phyloP scores from a whole-genome alignment of 1,140 invertebrate genomes.

The Pachypeltis micranthus region DNA sequence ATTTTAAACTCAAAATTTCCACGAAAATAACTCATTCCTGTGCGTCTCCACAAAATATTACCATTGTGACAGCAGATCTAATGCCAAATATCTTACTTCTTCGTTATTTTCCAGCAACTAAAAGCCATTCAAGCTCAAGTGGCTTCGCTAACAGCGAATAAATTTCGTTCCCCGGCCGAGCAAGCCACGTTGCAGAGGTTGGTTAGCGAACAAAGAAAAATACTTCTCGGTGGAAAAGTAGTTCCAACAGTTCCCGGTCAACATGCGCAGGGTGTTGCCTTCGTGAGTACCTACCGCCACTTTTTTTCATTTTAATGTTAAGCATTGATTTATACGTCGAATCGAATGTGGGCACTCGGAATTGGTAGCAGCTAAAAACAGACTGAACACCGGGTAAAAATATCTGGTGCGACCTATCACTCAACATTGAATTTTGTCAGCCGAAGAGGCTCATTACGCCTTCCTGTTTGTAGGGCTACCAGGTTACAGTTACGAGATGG shows the following conservation, averaged over 20 bases:
- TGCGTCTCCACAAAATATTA: neutral
- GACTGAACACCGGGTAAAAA: no score
- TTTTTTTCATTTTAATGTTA: no score
- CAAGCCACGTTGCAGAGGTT: constrained; percentile 40
- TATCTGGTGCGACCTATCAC: no score
- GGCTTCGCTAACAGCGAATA: constrained; percentile 39
- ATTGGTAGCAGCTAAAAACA: no score
- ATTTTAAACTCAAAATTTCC: neutral
- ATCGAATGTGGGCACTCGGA: no score
- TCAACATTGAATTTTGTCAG: no score
- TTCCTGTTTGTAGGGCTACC: no score
- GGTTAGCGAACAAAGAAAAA: constrained; percentile 47
- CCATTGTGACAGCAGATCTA: no score
- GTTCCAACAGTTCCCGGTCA: constrained; percentile 41
- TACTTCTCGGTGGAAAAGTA: constrained; percentile 46
- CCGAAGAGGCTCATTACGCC: no score
- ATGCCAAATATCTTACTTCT: neutral
- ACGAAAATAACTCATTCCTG: neutral
- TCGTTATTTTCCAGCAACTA: constrained; percentile 35
- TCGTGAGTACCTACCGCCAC: constrained; percentile 25
- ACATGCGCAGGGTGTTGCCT: constrained; percentile 30
- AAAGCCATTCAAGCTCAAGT: constrained; percentile 49
- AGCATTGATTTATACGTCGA: no score
- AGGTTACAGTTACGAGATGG: no score
- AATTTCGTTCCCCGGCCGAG: constrained; percentile 36